phyloP scores from a whole-genome alignment of 2,113 vertebrate species.

The Sinosuthora webbiana region DNA sequence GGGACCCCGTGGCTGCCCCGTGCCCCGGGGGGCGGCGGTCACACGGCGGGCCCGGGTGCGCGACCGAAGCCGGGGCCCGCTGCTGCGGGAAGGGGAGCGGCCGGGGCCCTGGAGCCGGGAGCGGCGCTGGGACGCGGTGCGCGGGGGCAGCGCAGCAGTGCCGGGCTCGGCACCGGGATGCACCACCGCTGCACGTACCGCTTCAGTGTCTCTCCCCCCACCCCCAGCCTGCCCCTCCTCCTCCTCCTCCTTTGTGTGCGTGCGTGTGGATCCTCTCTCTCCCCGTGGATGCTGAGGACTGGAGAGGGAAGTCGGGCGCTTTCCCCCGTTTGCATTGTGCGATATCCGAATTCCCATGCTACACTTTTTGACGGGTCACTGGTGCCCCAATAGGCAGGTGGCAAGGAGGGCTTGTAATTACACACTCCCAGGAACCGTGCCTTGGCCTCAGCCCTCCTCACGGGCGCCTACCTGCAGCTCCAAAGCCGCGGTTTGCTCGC shows the following conservation, averaged over 20 bases:
- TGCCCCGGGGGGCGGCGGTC: background rate
- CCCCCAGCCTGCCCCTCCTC: conserved; percentile 19
- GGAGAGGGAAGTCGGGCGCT: conserved; percentile 67
- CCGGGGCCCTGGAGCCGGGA: background rate
- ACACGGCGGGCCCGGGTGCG: background rate
- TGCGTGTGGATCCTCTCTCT: conserved; percentile 41
- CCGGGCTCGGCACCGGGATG: background rate
- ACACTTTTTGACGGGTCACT: conserved; percentile 99
- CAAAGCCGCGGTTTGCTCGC: background rate
- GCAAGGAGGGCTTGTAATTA: conserved; percentile 92
- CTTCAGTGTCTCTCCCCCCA: background rate
- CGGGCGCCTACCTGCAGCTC: conserved; percentile 26
- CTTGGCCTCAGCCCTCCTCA: conserved; percentile 27
- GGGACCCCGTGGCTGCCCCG: background rate
- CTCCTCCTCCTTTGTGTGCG: conserved; percentile 23
- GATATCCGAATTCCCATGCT: conserved; percentile 93
- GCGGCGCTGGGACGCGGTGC: background rate
- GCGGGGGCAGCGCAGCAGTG: background rate
- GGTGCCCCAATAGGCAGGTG: conserved; percentile 95
- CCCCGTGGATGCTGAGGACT: conserved; percentile 32
- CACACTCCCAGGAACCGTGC: conserved; percentile 72
- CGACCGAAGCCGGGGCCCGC: background rate
- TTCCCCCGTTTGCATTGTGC: conserved; percentile 81
- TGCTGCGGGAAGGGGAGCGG: background rate
- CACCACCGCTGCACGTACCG: background rate